Evolutionary conservation across 2,797 vertebrate species (phyloP).

Genomic region (Enoplosus armatus): DNA sequence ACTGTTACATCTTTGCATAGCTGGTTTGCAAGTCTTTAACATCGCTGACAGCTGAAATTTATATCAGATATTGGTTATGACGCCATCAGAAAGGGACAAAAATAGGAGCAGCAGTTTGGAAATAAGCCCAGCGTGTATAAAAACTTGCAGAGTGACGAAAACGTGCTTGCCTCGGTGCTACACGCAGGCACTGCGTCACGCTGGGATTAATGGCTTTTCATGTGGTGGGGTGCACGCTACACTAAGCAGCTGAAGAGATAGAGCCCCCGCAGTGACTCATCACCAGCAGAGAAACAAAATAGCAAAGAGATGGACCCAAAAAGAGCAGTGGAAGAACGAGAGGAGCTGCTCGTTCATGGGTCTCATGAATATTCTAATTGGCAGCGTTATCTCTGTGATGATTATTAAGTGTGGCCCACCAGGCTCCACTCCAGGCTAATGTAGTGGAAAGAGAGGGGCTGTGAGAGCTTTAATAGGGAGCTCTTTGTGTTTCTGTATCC

Average conservation of each 20-base stretch:
- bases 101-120: slow-evolving; percentile 1
- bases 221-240: slow-evolving; percentile 71
- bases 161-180: background rate
- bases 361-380: slow-evolving; percentile 85
- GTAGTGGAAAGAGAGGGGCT: slow-evolving; percentile 75
- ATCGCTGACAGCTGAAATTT: slow-evolving; percentile 17
- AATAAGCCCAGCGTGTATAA: slow-evolving; percentile 1
- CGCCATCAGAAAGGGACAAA: background rate
- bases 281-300: slow-evolving; percentile 61
- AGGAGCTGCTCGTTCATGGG: slow-evolving; percentile 55
- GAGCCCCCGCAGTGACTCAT: slow-evolving; percentile 86
- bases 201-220: slow-evolving; percentile 72
- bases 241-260: slow-evolving; percentile 81
- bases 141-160: slow-evolving; percentile 45
- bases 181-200: slow-evolving; percentile 62
- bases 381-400: slow-evolving; percentile 76
- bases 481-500: slow-evolving; percentile 39
- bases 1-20: background rate
- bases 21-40: background rate
- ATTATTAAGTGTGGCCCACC: slow-evolving; percentile 79
- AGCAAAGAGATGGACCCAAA: slow-evolving; percentile 50
- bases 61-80: background rate
- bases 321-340: slow-evolving; percentile 46
- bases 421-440: slow-evolving; percentile 78
- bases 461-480: slow-evolving; percentile 55